A percentile compares a stretch with the other conserved stretches of the same genome.
Conservation (phyloP, 2,888 invertebrate genomes). For the Craniophora ligustri region DNA sequence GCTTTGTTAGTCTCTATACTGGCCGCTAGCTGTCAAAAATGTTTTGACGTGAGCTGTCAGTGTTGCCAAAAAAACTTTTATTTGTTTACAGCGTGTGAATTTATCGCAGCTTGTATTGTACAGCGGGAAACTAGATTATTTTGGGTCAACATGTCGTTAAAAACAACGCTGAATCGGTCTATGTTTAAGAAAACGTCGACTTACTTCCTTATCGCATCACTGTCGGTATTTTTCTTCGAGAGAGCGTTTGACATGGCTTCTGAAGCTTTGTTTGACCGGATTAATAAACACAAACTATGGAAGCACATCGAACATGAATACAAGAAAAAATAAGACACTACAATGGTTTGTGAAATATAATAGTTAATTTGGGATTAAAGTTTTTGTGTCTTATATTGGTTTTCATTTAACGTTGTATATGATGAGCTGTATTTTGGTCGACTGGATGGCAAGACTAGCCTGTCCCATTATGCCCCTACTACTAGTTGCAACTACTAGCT, state of each 20-base stretch:
- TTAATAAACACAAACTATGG: slow-evolving; percentile 90
- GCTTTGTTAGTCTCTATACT: no score
- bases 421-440: no score
- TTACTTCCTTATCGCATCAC: slow-evolving; percentile 90
- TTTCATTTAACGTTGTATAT: no score
- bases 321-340: not conserved
- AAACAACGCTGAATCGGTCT: slow-evolving; percentile 88
- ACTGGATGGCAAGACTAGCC: no score
- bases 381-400: not conserved
- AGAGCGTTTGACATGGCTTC: slow-evolving; percentile 91
- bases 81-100: not conserved
- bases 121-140: slow-evolving; percentile 3
- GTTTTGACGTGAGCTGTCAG: not conserved
- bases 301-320: slow-evolving; percentile 17
- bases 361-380: not conserved
- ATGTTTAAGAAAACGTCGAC: slow-evolving; percentile 95
- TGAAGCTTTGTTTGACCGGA: slow-evolving; percentile 89
- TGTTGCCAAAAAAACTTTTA: not conserved
- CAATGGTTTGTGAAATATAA: not conserved
- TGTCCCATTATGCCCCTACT: no score
- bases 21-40: not conserved
- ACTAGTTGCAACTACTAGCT: no score
- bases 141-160: slow-evolving; percentile 73
- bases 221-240: slow-evolving; percentile 93
- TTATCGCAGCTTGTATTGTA: not conserved